Conservation (phyloP, 1,140 invertebrate genomes). For the Heliconius melpomene region DNA sequence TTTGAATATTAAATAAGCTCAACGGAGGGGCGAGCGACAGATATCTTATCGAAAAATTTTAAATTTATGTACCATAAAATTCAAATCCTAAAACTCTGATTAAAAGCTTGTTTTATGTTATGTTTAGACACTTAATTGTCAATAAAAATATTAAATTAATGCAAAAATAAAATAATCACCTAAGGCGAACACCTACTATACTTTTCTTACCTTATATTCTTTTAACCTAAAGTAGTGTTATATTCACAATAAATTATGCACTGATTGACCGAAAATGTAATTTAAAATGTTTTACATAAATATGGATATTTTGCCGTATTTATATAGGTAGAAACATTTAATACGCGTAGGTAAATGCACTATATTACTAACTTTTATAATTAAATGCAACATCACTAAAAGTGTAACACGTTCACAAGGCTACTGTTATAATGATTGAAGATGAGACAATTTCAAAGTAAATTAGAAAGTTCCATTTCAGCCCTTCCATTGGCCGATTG, state of each 20-base stretch:
- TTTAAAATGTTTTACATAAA: neutral
- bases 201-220: slow-evolving; percentile 7
- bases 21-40: neutral
- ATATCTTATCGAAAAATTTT: slow-evolving; percentile 1
- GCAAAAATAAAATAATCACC: neutral
- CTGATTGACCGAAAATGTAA: neutral
- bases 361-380: neutral
- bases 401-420: slow-evolving; percentile 44
- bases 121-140: neutral
- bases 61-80: slow-evolving; percentile 1
- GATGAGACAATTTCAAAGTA: slow-evolving; percentile 54
- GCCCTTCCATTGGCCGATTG: slow-evolving; percentile 61
- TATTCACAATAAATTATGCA: neutral
- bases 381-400: slow-evolving; percentile 27
- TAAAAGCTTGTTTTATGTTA: slow-evolving; percentile 11
- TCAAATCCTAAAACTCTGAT: neutral
- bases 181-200: neutral
- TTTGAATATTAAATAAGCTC: slow-evolving; percentile 18
- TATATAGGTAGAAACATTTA: neutral
- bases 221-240: neutral
- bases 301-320: neutral
- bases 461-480: slow-evolving; percentile 72
- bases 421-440: slow-evolving; percentile 63
- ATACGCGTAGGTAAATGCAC: neutral
- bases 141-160: neutral